A percentile compares a stretch with the other conserved stretches of the same genome.
These are phyloP conservation scores for Psettodes erumei DNA, from an alignment of 2,113 vertebrate species.

Conservation along the genomic window DNA sequence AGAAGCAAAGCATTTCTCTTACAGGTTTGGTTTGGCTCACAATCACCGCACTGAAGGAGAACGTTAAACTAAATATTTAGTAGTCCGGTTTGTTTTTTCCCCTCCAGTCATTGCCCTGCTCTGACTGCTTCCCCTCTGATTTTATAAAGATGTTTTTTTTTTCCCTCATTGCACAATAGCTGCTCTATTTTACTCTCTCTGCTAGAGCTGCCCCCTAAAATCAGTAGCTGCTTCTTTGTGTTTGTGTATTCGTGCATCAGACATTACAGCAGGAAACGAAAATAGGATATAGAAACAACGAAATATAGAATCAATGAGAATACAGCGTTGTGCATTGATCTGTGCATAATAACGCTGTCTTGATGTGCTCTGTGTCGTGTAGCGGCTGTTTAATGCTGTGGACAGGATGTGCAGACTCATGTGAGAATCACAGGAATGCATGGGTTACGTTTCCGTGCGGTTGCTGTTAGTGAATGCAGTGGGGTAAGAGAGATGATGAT, in stretches of 20 bases:
- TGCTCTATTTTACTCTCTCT: neutral
- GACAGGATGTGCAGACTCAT: neutral
- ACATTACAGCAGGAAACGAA: neutral
- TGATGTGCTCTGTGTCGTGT: neutral
- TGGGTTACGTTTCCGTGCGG: neutral
- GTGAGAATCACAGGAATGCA: neutral
- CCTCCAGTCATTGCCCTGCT: slow-evolving; percentile 18
- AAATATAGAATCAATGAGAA: neutral
- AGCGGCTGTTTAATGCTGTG: neutral
- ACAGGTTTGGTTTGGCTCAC: slow-evolving; percentile 60
- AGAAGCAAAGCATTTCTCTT: slow-evolving; percentile 46
- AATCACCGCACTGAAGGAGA: slow-evolving; percentile 16
- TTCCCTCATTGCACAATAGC: slow-evolving; percentile 19
- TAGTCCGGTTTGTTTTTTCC: slow-evolving; percentile 23
- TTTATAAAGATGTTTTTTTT: slow-evolving; percentile 24
- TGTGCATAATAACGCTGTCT: neutral
- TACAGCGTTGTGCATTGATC: neutral
- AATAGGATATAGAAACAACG: neutral
- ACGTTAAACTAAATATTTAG: slow-evolving; percentile 57
- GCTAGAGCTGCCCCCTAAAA: neutral
- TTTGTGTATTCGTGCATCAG: neutral
- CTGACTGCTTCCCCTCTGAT: slow-evolving; percentile 11
- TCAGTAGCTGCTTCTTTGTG: neutral
- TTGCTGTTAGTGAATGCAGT: neutral
- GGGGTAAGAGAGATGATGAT: neutral